phyloP scores from a whole-genome alignment of 2,113 vertebrate species.

The Gobiocypris rarus region DNA sequence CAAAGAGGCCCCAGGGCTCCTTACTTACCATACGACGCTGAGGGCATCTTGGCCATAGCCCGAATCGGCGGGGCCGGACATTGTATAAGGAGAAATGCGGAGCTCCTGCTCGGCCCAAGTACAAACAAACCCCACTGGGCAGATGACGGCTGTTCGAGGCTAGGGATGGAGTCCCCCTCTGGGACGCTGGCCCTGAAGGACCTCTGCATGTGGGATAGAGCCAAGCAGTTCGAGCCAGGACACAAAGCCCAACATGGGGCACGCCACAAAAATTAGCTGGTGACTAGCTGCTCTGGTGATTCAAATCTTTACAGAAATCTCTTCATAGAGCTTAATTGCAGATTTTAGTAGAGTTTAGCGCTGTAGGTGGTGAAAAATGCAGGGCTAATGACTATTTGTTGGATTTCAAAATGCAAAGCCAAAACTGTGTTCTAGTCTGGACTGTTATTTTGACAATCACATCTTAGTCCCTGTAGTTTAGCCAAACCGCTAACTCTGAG shows the following conservation, averaged over 20 bases:
- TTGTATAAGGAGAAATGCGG: constrained; percentile 39
- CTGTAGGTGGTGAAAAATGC: constrained; percentile 33
- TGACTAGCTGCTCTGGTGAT: constrained; percentile 11
- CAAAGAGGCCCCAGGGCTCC: constrained; percentile 28
- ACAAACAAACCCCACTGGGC: constrained; percentile 58
- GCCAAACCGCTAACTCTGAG: constrained; percentile 14
- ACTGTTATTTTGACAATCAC: not conserved
- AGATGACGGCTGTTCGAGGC: constrained; percentile 59
- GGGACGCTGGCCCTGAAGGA: constrained; percentile 28
- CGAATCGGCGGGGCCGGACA: constrained; percentile 47
- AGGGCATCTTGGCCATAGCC: constrained; percentile 42
- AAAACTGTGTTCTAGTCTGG: not conserved
- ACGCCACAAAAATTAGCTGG: constrained; percentile 53
- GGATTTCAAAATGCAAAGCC: constrained; percentile 14
- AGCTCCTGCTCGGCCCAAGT: constrained; percentile 1
- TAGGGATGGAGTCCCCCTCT: constrained; percentile 32
- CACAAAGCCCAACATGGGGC: constrained; percentile 59
- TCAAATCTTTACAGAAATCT: constrained; percentile 24
- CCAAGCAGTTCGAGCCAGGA: constrained; percentile 24
- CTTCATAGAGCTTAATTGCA: constrained; percentile 6
- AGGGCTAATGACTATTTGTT: not conserved
- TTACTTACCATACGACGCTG: not conserved
- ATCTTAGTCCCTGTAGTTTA: constrained; percentile 8
- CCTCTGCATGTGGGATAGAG: constrained; percentile 47
- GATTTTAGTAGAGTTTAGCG: not conserved